A percentile compares a stretch with the other conserved stretches of the same genome.
phyloP scores from a whole-genome alignment of 2,797 vertebrate genomes.

The Botia almorhae region DNA sequence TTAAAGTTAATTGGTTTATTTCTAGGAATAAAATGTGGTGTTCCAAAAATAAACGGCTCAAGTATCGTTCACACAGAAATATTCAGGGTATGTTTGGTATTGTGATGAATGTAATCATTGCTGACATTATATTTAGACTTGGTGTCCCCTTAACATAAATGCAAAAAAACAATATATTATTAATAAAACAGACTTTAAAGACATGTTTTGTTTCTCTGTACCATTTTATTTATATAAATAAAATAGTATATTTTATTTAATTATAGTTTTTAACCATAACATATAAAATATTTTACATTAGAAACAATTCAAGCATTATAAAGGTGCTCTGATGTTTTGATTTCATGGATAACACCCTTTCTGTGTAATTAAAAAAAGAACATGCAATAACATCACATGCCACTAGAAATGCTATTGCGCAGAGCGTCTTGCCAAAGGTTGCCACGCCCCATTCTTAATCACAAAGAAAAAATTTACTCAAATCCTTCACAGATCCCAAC shows the following conservation, averaged over 20 bases:
- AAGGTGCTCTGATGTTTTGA: background rate
- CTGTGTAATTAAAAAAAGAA: background rate
- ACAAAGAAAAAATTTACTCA: conserved; percentile 52
- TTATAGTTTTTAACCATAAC: no score
- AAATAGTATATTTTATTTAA: no score
- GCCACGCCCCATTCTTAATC: conserved; percentile 18
- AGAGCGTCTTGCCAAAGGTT: conserved; percentile 13
- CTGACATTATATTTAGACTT: no score
- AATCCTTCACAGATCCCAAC: conserved; percentile 72
- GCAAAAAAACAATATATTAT: background rate
- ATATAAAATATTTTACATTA: background rate
- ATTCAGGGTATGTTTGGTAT: conserved; percentile 68
- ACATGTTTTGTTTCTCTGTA: background rate
- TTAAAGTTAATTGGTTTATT: background rate
- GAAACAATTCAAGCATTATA: background rate
- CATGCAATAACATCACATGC: conserved; percentile 9
- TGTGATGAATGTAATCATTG: background rate
- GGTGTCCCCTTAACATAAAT: background rate
- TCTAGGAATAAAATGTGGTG: background rate
- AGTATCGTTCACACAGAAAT: conserved; percentile 60
- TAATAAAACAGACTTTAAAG: background rate
- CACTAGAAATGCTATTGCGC: background rate
- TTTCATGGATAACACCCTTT: background rate
- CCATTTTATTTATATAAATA: background rate
- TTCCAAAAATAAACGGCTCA: background rate